A percentile compares a stretch with the other conserved stretches of the same genome.
Conservation (phyloP, 2,113 vertebrate species). For the Thomomys bottae region DNA sequence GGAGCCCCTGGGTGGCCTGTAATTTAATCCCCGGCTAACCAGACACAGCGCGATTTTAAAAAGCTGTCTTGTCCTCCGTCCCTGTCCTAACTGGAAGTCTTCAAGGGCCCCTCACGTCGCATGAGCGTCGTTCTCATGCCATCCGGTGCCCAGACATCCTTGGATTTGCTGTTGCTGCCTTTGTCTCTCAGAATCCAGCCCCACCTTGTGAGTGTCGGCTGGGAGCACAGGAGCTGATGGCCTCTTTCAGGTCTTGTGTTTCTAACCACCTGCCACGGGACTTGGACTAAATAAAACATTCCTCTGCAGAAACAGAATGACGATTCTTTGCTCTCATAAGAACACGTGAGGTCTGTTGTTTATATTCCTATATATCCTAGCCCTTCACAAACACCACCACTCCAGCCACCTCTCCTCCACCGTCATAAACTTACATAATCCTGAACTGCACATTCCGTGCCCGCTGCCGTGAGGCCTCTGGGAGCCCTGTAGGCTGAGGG, state of each 20-base stretch:
- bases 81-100: neutral
- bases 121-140: neutral
- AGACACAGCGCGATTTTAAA: neutral
- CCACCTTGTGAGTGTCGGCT: accelerated
- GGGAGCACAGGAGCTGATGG: accelerated
- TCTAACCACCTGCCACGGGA: too few species aligned
- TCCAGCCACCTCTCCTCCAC: accelerated
- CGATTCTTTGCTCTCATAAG: accelerated
- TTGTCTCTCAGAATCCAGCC: accelerated
- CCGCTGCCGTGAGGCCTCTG: accelerated
- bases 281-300: too few species aligned
- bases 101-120: neutral
- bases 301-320: too few species aligned
- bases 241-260: accelerated
- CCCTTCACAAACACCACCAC: neutral
- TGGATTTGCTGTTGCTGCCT: accelerated
- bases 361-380: neutral
- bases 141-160: neutral
- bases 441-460: neutral
- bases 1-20: accelerated
- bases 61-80: neutral
- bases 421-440: neutral
- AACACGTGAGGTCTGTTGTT: accelerated
- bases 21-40: too few species aligned
- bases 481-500: neutral